phyloP scores from a whole-genome alignment of 2,888 invertebrate species.

The Sepiola atlantica region DNA sequence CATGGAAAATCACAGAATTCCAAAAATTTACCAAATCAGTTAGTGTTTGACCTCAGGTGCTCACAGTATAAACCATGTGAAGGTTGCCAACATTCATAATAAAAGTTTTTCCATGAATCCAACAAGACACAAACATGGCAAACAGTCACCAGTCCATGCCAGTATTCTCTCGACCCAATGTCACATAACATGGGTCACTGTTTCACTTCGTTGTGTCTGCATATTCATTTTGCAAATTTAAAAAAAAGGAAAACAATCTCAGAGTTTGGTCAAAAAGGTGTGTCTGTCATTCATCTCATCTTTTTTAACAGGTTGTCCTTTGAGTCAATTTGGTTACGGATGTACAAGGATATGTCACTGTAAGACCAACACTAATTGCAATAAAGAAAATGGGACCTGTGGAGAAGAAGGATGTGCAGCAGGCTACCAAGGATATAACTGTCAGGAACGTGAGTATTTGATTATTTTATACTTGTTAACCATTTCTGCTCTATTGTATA shows the following conservation, averaged over 20 bases:
- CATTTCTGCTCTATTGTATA: not conserved
- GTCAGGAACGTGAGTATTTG: not conserved
- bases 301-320: not conserved
- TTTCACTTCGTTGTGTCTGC: too few relatives aligned
- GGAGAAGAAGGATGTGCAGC: not conserved
- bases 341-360: not conserved
- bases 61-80: too few relatives aligned
- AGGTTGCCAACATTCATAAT: too few relatives aligned
- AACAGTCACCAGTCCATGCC: too few relatives aligned
- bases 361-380: not conserved
- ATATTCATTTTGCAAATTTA: not conserved
- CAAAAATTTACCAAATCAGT: too few relatives aligned
- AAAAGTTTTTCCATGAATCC: too few relatives aligned
- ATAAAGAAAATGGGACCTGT: not conserved
- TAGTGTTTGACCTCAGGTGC: too few relatives aligned
- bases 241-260: not conserved
- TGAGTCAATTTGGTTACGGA: not conserved
- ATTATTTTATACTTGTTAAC: not conserved
- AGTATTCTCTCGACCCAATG: too few relatives aligned
- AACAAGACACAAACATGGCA: too few relatives aligned
- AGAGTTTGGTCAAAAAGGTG: not conserved
- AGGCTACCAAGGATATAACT: not conserved
- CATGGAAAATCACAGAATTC: too few relatives aligned
- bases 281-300: not conserved
- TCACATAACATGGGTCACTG: too few relatives aligned